These are phyloP conservation scores for Trachythela sp. DNA, from an alignment of 64 coral and sea anemone genomes.

Conservation along the genomic window DNA sequence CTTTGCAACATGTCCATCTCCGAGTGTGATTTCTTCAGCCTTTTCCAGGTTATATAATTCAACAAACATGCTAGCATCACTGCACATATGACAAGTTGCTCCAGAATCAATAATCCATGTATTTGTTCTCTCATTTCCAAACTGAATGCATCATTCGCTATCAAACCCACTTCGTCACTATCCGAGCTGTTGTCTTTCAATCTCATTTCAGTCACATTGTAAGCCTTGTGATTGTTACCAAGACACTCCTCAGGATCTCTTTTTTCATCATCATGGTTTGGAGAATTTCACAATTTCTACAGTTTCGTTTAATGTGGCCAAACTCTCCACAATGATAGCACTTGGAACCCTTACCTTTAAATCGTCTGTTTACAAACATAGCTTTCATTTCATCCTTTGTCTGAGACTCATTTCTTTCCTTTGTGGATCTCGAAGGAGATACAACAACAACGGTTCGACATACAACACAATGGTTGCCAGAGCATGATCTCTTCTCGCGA, in stretches of 20 bases:
- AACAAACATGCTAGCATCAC: not conserved
- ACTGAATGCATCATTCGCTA: conserved; percentile 12
- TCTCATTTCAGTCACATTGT: not conserved
- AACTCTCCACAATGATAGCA: conserved; percentile 20
- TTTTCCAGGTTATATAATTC: not conserved
- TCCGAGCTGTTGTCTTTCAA: not conserved
- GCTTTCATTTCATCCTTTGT: not conserved
- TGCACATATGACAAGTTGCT: conserved; percentile 35
- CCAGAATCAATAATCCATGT: conserved; percentile 41
- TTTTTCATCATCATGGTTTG: not conserved
- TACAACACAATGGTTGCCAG: conserved; percentile 47
- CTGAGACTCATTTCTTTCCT: conserved; percentile 13
- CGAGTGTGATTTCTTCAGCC: conserved; percentile 21
- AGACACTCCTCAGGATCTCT: conserved; percentile 17
- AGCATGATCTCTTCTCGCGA: conserved; percentile 40
- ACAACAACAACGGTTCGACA: conserved; percentile 49
- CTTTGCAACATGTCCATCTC: conserved; percentile 47
- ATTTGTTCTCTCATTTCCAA: conserved; percentile 1
- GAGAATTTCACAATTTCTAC: conserved; percentile 23
- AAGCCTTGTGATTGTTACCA: conserved; percentile 32
- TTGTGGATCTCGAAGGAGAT: conserved; percentile 47
- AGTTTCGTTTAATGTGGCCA: conserved; percentile 46
- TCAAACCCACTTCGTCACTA: conserved; percentile 30
- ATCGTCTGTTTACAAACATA: not conserved
- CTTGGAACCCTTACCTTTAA: conserved; percentile 2